These are phyloP conservation scores for Spilogale gracilis DNA, from an alignment of 2,113 vertebrate genomes.

Conservation along the genomic window DNA sequence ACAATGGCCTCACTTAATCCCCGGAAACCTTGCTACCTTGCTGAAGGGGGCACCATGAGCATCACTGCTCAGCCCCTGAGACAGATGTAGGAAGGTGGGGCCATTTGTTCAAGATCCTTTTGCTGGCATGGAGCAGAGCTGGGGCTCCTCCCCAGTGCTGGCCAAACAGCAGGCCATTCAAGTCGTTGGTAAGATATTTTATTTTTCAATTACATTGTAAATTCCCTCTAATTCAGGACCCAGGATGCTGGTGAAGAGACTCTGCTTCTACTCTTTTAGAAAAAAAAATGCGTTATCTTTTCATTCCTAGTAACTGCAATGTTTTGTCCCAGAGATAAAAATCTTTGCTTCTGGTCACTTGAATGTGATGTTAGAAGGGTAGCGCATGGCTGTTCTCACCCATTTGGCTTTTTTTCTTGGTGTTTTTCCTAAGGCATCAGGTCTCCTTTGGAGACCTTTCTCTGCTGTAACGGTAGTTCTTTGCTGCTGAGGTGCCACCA, in stretches of 20 bases:
- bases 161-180: neutral
- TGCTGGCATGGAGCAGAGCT: neutral
- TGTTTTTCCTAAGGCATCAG: constrained; percentile 68
- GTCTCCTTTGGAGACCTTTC: constrained; percentile 71
- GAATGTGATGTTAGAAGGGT: neutral
- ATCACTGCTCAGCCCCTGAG: neutral
- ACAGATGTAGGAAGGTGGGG: neutral
- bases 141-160: neutral
- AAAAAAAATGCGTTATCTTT: constrained; percentile 25
- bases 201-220: neutral
- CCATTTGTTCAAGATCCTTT: neutral
- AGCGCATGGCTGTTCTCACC: neutral
- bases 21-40: neutral
- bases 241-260: neutral
- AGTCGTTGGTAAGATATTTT: neutral
- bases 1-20: neutral
- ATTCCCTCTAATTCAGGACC: neutral
- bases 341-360: constrained; percentile 19
- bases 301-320: constrained; percentile 7
- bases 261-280: neutral
- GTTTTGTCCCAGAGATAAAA: constrained; percentile 1
- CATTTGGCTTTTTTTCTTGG: neutral
- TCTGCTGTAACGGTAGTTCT: neutral
- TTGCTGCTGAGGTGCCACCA: constrained; percentile 71
- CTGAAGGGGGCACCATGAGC: neutral